Base-by-base conservation (phyloP, 2,113 vertebrate species). In the Mandrillus leucophaeus region DNA sequence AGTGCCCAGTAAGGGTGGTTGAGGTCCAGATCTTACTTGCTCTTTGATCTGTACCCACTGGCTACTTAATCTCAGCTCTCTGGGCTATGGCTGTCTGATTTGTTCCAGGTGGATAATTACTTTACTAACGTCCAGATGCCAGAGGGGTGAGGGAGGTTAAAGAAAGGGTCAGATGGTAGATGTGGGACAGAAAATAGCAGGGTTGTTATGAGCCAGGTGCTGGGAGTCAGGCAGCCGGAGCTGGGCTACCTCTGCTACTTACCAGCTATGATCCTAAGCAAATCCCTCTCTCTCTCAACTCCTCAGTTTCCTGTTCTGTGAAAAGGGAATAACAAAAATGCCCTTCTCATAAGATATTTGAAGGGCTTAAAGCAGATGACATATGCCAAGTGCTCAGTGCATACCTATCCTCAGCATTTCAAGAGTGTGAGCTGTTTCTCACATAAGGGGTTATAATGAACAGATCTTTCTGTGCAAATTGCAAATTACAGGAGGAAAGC, bases 161-260 rank as follows among this genome's bases (percentile, higher is more conserved):
- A n/a, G 9, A 8, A 14, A 6, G 32, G 64, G 48, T 50, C 55
- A 52, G 50, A 38, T 5, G 2, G 81, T 23, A 50, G 4, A 61
- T 0, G 1, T 57, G 11, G 43, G 64, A 6, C 10, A 5, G 61
- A 50, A 66, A 73, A 59, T 1, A 32, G 76, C 0, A 0, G 20
- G 13, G 40, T n/a, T 30, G 45, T 38, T 20, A 8, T 8, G 30
- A 59, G 5, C 22, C 35, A 10, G 50, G 32, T 23, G 18, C 16
- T 1, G 8, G 43, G 30, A 43, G 18, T 35, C 6, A 18, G 48
- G 59, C 43, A 6, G 6, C 43, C 35, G 0, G 18, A 61, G 52
- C 23, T 4, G 12, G 23, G 57, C 45, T 23, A 17, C 68, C 20
- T 43, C 35, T 2, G 14, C 2, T 10, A 12, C 55, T 55, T 75